Evolutionary conservation across 2,888 invertebrate genomes (phyloP).

Genomic region (Apeira syringaria): DNA sequence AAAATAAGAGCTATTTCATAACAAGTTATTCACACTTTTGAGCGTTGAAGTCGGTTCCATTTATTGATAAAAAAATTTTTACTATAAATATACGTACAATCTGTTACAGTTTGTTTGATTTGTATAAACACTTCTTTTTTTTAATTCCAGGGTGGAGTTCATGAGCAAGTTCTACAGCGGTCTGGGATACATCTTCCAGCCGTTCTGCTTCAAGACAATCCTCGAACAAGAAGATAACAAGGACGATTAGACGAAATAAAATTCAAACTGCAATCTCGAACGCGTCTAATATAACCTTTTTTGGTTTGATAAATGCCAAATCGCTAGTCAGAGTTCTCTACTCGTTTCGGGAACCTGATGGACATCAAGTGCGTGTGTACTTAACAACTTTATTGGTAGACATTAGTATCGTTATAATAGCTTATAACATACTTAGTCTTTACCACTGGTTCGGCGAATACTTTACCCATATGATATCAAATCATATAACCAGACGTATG

Average conservation of each 20-base stretch:
- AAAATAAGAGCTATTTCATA: too few species aligned
- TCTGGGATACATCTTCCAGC: constrained; percentile 91
- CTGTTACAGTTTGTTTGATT: too few species aligned
- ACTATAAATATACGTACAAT: too few species aligned
- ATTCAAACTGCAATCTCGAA: constrained; percentile 9
- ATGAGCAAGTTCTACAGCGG: constrained; percentile 97
- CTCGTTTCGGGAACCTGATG: too few species aligned
- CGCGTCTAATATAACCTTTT: constrained; percentile 1
- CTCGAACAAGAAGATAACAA: constrained; percentile 81
- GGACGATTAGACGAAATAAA: constrained; percentile 54
- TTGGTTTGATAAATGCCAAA: too few species aligned
- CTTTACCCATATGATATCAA: constrained; percentile 9
- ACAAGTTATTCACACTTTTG: too few species aligned
- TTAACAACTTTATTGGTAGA: constrained; percentile 4
- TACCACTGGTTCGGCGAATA: constrained; percentile 11
- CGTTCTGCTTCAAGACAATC: constrained; percentile 93
- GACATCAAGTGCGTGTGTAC: background rate
- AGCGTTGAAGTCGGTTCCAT: too few species aligned
- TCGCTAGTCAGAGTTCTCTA: too few species aligned
- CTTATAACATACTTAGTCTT: constrained; percentile 18
- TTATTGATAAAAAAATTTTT: too few species aligned
- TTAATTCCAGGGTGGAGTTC: constrained; percentile 92
- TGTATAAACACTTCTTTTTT: too few species aligned
- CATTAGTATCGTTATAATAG: constrained; percentile 18
- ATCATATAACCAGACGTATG: constrained; percentile 8